phyloP scores from a whole-genome alignment of 2,888 invertebrate genomes.

The Theretra japonica region DNA sequence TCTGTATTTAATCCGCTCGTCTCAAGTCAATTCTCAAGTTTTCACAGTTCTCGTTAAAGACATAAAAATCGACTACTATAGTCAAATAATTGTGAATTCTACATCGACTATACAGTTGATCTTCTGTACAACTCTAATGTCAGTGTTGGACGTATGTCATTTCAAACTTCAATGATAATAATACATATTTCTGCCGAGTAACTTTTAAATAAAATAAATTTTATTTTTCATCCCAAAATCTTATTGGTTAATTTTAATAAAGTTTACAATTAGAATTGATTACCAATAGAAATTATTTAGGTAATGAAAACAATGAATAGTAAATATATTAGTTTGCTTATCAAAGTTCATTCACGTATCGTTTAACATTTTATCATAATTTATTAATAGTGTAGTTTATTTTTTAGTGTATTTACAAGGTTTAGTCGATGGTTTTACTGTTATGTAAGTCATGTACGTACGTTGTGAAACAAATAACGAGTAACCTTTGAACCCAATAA shows the following conservation, averaged over 20 bases:
- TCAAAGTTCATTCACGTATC: not conserved
- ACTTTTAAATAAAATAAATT: not conserved
- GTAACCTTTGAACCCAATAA: constrained; percentile 66
- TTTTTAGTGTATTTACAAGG: not conserved
- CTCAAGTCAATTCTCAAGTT: no score
- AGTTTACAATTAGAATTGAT: not conserved
- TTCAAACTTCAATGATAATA: not conserved
- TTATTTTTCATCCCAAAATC: not conserved
- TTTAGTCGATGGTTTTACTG: not conserved
- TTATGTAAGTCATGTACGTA: constrained; percentile 23
- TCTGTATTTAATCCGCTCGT: no score
- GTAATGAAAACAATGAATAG: constrained; percentile 3
- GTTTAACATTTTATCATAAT: not conserved
- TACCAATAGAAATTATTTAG: not conserved
- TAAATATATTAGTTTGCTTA: not conserved
- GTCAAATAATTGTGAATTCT: no score
- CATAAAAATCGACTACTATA: not conserved
- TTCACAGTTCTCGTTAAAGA: not conserved
- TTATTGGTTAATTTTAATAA: not conserved
- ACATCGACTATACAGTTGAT: not conserved
- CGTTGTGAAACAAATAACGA: constrained; percentile 20
- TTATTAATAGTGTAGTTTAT: not conserved
- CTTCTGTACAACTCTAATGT: not conserved
- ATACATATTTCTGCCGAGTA: not conserved
- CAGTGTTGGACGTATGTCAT: not conserved